phyloP scores from a whole-genome alignment of 2,113 vertebrate genomes.

The Cathartes aura region DNA sequence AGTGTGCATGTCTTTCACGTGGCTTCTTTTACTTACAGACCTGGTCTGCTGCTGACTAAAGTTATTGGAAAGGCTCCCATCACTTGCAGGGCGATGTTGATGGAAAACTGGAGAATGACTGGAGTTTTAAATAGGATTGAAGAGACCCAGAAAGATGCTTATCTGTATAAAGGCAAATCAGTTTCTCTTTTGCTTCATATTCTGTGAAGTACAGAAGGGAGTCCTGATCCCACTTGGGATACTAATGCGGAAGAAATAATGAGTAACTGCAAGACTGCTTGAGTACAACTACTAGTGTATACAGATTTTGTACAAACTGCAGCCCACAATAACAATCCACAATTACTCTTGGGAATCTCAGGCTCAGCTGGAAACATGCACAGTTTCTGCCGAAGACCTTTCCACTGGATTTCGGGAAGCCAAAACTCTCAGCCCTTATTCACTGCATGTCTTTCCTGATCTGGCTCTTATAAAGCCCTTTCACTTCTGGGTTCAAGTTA shows the following conservation, averaged over 20 bases:
- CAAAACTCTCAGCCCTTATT: neutral
- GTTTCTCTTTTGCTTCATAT: neutral
- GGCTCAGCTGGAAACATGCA: neutral
- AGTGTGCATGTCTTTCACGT: fast-evolving
- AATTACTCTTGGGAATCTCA: neutral
- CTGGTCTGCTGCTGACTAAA: neutral
- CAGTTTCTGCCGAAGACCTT: neutral
- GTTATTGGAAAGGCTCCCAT: neutral
- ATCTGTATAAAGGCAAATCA: neutral
- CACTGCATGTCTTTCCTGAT: neutral
- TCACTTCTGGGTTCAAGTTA: neutral
- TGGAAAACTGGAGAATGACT: neutral
- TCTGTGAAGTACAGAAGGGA: neutral
- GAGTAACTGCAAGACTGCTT: neutral
- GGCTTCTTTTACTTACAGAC: neutral
- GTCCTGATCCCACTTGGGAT: neutral
- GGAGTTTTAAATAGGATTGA: neutral
- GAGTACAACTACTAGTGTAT: neutral
- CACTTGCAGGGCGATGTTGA: neutral
- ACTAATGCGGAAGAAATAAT: neutral
- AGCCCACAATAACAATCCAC: neutral
- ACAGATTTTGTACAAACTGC: neutral
- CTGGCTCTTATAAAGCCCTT: neutral
- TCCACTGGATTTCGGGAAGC: neutral
- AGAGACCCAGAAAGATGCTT: neutral